These are phyloP conservation scores for Tachina lurida DNA, from an alignment of 2,888 invertebrate genomes.

Conservation along the genomic window DNA sequence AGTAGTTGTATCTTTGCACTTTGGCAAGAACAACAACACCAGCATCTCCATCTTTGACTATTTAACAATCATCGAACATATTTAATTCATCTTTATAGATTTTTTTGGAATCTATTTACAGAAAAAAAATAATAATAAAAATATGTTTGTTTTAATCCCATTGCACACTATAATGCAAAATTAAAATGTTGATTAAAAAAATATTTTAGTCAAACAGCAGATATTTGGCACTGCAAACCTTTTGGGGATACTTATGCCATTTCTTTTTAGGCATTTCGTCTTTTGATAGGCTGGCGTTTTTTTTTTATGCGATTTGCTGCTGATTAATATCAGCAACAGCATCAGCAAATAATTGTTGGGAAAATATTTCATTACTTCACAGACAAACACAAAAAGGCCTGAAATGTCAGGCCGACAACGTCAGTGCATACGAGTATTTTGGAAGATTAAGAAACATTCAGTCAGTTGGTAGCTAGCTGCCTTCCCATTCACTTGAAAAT, in stretches of 20 bases:
- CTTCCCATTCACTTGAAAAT: constrained; percentile 22
- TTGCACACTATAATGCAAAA: not conserved
- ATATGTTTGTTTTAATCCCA: not conserved
- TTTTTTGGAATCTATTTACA: not conserved
- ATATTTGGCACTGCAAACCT: constrained; percentile 5
- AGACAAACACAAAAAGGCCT: not conserved
- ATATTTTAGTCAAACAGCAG: constrained; percentile 35
- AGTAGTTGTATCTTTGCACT: not conserved
- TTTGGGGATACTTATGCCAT: constrained; percentile 51
- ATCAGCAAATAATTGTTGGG: constrained; percentile 21
- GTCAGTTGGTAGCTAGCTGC: constrained; percentile 28
- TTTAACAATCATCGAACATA: constrained; percentile 28
- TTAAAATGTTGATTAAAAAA: not conserved
- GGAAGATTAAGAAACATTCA: constrained; percentile 29
- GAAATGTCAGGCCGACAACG: constrained; percentile 3
- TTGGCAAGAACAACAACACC: not conserved
- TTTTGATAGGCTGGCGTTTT: constrained; percentile 22
- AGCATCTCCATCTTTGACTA: constrained; percentile 13
- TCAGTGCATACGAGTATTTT: constrained; percentile 13
- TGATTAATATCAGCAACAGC: constrained; percentile 43
- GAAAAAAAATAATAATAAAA: not conserved
- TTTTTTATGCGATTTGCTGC: constrained; percentile 18
- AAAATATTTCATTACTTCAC: constrained; percentile 14
- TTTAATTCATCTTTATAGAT: constrained; percentile 31
- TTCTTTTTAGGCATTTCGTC: constrained; percentile 41